Evolutionary conservation across 2,888 invertebrate genomes (phyloP), one percentile per base, ranked within the genome.

Genomic region (Psylliodes chrysocephalus): DNA sequence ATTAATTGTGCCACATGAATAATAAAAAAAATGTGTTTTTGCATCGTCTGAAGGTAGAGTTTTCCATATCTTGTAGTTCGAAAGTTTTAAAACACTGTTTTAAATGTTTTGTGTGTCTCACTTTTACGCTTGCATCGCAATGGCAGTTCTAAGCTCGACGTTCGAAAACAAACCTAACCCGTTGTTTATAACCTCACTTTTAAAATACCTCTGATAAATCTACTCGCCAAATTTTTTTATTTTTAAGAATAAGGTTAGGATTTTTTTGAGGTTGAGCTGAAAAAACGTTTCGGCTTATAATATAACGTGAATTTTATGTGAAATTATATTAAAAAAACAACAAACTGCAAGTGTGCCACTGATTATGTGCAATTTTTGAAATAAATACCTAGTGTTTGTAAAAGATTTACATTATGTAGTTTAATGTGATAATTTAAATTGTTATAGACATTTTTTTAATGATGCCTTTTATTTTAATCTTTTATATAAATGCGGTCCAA

Each of bases 51-150:
- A n/a, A 22, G 6, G n/a, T n/a, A 53, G 63, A 72, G 73, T 73
- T 76, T 77, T 71, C 73, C 75, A 71, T 72, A 72, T 77, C 74
- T 78, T 38, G 71, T 78, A 78, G 78, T 75, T 73, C 69, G 76
- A 81, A 79, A 79, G 71, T 80, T 80, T 80, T 78, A 75, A 78
- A 80, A 81, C 81, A 81, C 79, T 81, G 81, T 82, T 82, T 82
- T 82, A 79, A 40, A 81, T 82, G 82, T 81, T 82, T 82, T 81
- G 82, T 81, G 81, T 82, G 82, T 82, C 76, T 80, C 81, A 81
- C 81, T 80, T 81, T 80, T 79, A 77, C 78, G 81, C 81, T 81
- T 82, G 76, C 76, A 49, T 75, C 69, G 72, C 77, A 79, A 75
- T 73, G 73, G 72, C 71, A 73, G 64, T 67, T 70, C 65, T 28